Evolutionary conservation across 2,797 vertebrate species (phyloP).

Genomic region (Bradypus variegatus): DNA sequence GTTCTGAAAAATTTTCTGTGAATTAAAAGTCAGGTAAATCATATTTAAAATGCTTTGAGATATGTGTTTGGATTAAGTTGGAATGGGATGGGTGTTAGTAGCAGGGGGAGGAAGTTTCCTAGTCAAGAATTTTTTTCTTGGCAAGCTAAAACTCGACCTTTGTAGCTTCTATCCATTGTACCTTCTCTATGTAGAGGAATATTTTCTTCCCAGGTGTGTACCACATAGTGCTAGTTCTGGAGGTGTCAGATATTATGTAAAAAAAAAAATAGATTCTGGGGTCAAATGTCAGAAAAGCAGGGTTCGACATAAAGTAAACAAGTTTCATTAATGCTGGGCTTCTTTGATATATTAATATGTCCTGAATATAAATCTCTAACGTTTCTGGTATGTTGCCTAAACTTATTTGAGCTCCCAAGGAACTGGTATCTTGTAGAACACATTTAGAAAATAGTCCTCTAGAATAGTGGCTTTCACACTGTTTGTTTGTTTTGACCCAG

Average conservation of each 20-base stretch:
- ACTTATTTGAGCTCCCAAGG: neutral
- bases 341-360: neutral
- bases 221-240: neutral
- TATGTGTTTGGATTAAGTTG: constrained; percentile 22
- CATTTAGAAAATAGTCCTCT: neutral
- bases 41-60: constrained; percentile 21
- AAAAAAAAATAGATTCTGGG: neutral
- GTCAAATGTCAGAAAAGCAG: neutral
- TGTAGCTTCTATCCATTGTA: neutral
- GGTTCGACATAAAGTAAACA: constrained; percentile 3
- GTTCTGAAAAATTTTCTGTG: constrained; percentile 27
- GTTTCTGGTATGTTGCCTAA: neutral
- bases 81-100: neutral
- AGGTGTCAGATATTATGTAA: neutral
- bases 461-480: neutral
- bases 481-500: neutral
- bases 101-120: neutral
- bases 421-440: neutral
- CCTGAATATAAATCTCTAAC: constrained; percentile 4
- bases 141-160: neutral
- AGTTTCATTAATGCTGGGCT: constrained; percentile 1
- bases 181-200: constrained; percentile 11
- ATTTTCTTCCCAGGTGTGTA: neutral
- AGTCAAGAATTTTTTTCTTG: neutral
- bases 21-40: constrained; percentile 30